Base-by-base conservation (phyloP, 2,113 vertebrate genomes). In the Pagrus major region DNA sequence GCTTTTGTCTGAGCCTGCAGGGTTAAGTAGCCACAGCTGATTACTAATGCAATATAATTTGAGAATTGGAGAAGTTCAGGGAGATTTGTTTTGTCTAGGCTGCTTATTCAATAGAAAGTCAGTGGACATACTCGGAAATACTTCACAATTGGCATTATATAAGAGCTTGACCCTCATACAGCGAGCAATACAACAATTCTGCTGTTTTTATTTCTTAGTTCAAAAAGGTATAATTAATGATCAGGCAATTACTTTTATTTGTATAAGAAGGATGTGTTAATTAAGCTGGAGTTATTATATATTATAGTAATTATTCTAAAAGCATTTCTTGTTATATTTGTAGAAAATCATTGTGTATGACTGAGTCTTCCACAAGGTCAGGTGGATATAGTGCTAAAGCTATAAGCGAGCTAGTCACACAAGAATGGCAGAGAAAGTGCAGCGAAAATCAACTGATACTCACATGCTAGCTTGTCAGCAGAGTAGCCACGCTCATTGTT, bases 1-100 rank as follows among this genome's bases (percentile, higher is more conserved):
- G 44, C n/a, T 65, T 83, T 78, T 39, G 52, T 60, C 60, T 52
- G 60, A 31, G 46, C 37, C 69, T 67, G 67, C 54, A 77, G 23
- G 63, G 21, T 70, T 31, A n/a, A 5, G 21, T 41, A 27, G 41
- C 33, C 29, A 18, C 23, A 55, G 55, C 9, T 75, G 64, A 42
- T 61, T 68, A 44, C 2, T 55, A 55, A 10, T 11, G 6, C 4
- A 2, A 25, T 25, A 15, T n/a, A 21, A n/a, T 49, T 2, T 49
- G 42, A 44, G 5, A 52, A 25, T 10, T 10, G 4, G 18, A 51
- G 3, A 51, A 51, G 47, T 51, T 51, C 47, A 23, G 2, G 27
- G 68, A 63, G 25, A n/a, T n/a, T n/a, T n/a, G n/a, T n/a, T n/a
- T n/a, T 61, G 71, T 60, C n/a, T 23, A 16, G 29, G 27, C 42